These are phyloP conservation scores for Dinomys branickii DNA, from an alignment of 2,113 vertebrate species.

Conservation along the genomic window DNA sequence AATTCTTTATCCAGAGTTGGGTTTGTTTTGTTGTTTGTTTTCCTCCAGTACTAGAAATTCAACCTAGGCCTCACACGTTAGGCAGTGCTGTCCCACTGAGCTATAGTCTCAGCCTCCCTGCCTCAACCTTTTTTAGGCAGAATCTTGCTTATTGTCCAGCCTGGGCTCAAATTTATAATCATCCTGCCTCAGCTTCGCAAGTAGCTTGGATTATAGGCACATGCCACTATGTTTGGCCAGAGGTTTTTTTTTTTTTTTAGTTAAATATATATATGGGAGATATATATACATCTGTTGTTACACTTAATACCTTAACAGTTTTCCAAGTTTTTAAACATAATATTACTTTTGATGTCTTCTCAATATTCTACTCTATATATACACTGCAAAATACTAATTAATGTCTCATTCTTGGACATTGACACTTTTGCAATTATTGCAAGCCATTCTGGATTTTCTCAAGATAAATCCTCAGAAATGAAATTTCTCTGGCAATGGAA, in stretches of 20 bases:
- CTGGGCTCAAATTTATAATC: not conserved
- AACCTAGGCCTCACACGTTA: not conserved
- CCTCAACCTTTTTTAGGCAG: not conserved
- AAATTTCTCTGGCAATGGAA: not conserved
- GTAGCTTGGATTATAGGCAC: not conserved
- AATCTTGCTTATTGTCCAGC: not conserved
- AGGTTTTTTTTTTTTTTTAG: too few relatives aligned
- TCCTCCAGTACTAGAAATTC: not conserved
- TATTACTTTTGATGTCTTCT: not conserved
- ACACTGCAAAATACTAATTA: not conserved
- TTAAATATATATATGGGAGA: too few relatives aligned
- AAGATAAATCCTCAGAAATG: slow-evolving; percentile 10
- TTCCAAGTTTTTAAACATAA: slow-evolving; percentile 28
- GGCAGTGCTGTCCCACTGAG: not conserved
- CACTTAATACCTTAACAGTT: not conserved
- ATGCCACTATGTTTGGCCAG: not conserved
- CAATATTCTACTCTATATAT: not conserved
- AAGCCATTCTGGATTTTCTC: not conserved
- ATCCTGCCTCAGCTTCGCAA: not conserved
- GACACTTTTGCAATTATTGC: slow-evolving; percentile 13
- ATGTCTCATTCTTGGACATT: not conserved
- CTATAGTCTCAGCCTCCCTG: not conserved
- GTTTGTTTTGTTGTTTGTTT: not conserved
- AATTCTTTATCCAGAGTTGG: not conserved
- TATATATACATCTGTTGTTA: not conserved